Base-by-base conservation (phyloP, 2,113 vertebrate species). In the Cettia cetti region DNA sequence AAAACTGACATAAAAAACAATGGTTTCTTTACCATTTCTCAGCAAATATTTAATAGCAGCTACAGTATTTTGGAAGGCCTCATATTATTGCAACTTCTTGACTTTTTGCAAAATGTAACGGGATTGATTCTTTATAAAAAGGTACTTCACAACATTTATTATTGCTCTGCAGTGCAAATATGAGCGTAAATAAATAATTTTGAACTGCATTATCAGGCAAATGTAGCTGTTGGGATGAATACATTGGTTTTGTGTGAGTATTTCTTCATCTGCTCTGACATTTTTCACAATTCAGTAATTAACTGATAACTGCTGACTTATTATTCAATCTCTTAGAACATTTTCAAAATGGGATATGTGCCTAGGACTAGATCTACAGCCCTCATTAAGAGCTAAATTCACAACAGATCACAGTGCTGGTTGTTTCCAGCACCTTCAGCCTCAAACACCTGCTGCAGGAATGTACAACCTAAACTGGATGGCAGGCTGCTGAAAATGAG, bases 151-250 rank as follows among this genome's bases (percentile, higher is more conserved):
- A 92, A 56, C 49, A 86, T 94, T 92, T 81, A 50, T 81, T 89
- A 83, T 71, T 94, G 65, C 61, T 94, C 80, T 68, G 69, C 68
- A 90, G 83, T 86, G 71, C 64, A 82, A 92, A 76, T 92, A 94
- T 84, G 47, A 92, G 44, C 0, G 5, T 96, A 94, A 96, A 97
- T 92, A 97, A 96, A 93, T 95, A 88, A 92, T 88, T 95, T 85
- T 91, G 83, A 95, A 52, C 91, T 68, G 50, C 56, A 72, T 91
- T 95, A 94, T 93, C 83, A 96, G 65, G 83, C 37, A 95, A 94
- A 96, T 59, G 69, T 94, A 92, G 69, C 85, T 91, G 71, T 84
- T 95, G 90, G 89, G 90, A 77, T 70, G 39, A 94, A 93, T 94
- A 61, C 54, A 44, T 86, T 82, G 65, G 31, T 26, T 95, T 96